Conservation (phyloP, 2,113 vertebrate species). For the Chamaea fasciata region DNA sequence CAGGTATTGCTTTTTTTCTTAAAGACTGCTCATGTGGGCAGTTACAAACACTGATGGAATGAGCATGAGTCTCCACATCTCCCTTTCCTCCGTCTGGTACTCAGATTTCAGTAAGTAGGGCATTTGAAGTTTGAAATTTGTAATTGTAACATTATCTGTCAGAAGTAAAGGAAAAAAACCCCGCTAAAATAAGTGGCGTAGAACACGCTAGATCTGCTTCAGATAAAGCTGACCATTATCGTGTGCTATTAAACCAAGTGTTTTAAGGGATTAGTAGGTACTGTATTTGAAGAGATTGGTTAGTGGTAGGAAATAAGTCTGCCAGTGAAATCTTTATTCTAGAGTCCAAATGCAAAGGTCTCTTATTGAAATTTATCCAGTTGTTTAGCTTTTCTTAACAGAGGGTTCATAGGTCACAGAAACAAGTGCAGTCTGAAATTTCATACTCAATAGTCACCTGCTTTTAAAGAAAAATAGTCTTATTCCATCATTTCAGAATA, state of each 20-base stretch:
- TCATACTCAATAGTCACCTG: not conserved
- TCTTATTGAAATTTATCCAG: slow-evolving; percentile 1
- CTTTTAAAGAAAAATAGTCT: not conserved
- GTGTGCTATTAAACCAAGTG: not conserved
- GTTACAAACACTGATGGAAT: not conserved
- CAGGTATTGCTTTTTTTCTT: not conserved
- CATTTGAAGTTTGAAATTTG: not conserved
- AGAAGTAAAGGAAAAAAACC: not conserved
- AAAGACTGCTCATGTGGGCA: not conserved
- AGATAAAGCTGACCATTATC: not conserved
- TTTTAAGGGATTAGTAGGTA: slow-evolving; percentile 11
- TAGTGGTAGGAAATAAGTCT: not conserved
- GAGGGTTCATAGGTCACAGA: not conserved
- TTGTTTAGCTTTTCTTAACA: slow-evolving; percentile 15
- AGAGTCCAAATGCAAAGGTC: not conserved
- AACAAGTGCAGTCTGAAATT: slow-evolving; percentile 23
- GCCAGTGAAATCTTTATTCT: not conserved
- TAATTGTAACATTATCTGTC: not conserved
- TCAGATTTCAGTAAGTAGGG: not conserved
- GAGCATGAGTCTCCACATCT: not conserved
- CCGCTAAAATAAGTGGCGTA: not conserved
- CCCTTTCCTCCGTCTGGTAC: not conserved
- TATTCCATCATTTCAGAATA: not conserved
- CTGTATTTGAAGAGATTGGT: not conserved
- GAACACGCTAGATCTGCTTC: not conserved